phyloP scores from a whole-genome alignment of 2,113 vertebrate genomes.

The Sander lucioperca region DNA sequence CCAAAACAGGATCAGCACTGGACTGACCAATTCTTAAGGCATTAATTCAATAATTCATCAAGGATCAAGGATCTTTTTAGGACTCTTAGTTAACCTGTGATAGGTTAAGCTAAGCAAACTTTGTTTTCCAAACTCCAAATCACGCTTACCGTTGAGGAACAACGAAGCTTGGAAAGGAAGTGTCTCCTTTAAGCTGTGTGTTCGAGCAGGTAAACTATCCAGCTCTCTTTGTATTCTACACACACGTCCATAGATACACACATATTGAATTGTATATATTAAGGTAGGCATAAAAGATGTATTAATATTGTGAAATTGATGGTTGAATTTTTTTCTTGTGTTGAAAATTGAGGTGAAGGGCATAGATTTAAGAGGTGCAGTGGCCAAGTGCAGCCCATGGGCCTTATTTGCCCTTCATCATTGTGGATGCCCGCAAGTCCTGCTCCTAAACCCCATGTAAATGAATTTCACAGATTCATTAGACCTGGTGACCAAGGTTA shows the following conservation, averaged over 20 bases:
- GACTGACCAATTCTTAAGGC: not conserved
- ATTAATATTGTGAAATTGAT: not conserved
- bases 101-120: not conserved
- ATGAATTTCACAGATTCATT: slow-evolving; percentile 72
- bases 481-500: slow-evolving; percentile 61
- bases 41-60: slow-evolving; percentile 23
- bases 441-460: slow-evolving; percentile 40
- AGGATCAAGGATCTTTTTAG: slow-evolving; percentile 2
- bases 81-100: not conserved
- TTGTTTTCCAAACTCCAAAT: slow-evolving; percentile 22
- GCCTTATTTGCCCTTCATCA: slow-evolving; percentile 45
- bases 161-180: not conserved
- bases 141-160: slow-evolving; percentile 4
- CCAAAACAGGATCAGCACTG: not conserved
- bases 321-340: not conserved
- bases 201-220: slow-evolving; percentile 24
- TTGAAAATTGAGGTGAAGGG: slow-evolving; percentile 19
- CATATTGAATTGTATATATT: slow-evolving; percentile 22
- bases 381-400: slow-evolving; percentile 11
- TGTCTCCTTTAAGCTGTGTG: slow-evolving; percentile 30
- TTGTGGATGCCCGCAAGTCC: slow-evolving; percentile 25
- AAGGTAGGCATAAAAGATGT: not conserved
- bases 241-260: slow-evolving; percentile 2
- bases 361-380: not conserved
- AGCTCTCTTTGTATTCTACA: slow-evolving; percentile 48